Percentiles rank a stretch among this genome's conserved stretches.
Conservation (phyloP, 1,140 invertebrate genomes). For the Harpegnathos saltator region DNA sequence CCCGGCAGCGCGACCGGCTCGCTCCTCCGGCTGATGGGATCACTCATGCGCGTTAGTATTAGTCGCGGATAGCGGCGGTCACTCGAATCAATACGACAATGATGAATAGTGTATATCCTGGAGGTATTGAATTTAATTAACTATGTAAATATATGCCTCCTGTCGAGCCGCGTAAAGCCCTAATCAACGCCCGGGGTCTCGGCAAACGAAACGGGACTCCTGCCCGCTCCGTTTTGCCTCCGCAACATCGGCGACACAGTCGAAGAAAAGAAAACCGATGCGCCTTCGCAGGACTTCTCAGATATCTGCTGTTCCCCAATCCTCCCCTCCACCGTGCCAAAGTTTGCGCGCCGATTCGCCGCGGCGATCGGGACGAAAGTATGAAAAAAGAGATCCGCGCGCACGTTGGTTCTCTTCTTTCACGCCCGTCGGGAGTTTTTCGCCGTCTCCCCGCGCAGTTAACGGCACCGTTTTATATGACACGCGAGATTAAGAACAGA, state of each 20-base stretch:
- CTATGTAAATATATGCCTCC: slow-evolving; percentile 22
- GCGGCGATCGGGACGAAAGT: slow-evolving; percentile 60
- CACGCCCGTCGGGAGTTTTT: not conserved
- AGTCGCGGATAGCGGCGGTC: slow-evolving; percentile 32
- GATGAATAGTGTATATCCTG: slow-evolving; percentile 12
- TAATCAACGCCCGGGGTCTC: slow-evolving; percentile 31
- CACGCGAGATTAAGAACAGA: slow-evolving; percentile 53
- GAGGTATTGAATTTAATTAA: not conserved
- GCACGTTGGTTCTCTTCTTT: slow-evolving; percentile 15
- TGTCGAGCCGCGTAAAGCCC: not conserved
- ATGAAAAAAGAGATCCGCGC: not conserved
- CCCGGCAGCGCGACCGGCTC: too few species aligned
- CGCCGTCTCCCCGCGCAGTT: not conserved
- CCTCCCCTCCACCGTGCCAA: too few species aligned
- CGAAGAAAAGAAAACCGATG: slow-evolving; percentile 20
- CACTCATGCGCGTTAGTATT: slow-evolving; percentile 32
- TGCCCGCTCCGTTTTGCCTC: not conserved
- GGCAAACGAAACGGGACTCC: not conserved
- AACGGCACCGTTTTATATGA: slow-evolving; percentile 49
- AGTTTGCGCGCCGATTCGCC: slow-evolving; percentile 22
- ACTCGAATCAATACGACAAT: slow-evolving; percentile 15
- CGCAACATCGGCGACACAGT: too few species aligned
- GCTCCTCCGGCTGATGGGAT: slow-evolving; percentile 7
- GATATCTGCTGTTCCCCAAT: slow-evolving; percentile 1
- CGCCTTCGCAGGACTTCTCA: not conserved